Evolutionary conservation across 2,888 invertebrate species (phyloP), one percentile per base, ranked within the genome.

Genomic region (Epinotia bilunana): DNA sequence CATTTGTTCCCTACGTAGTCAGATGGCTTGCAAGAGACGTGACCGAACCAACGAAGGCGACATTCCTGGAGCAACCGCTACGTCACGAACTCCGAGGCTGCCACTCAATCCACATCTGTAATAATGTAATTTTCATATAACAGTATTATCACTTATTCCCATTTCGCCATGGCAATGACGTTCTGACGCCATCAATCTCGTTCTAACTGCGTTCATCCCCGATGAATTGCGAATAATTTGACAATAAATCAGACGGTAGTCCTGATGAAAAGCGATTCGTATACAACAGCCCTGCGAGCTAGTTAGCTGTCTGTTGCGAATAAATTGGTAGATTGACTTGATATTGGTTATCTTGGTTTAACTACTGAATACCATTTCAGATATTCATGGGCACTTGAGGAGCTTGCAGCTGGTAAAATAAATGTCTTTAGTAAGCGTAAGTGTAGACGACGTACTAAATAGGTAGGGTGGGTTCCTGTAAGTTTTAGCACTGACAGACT

Each of bases 161-260:
- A 43, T 55, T 64, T 55, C 18, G 61, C 13, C 43, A 69, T 60
- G 61, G 49, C 55, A 65, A 65, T 71, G 70, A 61, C 53, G 63
- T 70, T 71, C 60, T 74, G 65, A 60, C 61, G n/a, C 64, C 71
- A 74, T 74, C 71, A 71, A 74, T 71, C 74, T 53, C 60, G 53
- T 65, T 74, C 71, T 74, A 71, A 71, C 70, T 71, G 64, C 70
- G 64, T 65, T 71, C 71, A 65, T 74, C 74, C 74, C 74, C 61
- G 61, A 74, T 65, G 71, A 71, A 74, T 74, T 74, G 74, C 74
- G 71, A 74, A 74, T 74, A 74, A 74, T 71, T 71, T 74, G 70
- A 43, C 71, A 71, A 70, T 74, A 74, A 74, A 70, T 74, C 74
- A 74, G 74, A 18, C 63, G 74, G 64, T 69, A 43, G 49, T 57